Base-by-base conservation (phyloP, 2,888 invertebrate genomes). In the Acrobasis consociella region DNA sequence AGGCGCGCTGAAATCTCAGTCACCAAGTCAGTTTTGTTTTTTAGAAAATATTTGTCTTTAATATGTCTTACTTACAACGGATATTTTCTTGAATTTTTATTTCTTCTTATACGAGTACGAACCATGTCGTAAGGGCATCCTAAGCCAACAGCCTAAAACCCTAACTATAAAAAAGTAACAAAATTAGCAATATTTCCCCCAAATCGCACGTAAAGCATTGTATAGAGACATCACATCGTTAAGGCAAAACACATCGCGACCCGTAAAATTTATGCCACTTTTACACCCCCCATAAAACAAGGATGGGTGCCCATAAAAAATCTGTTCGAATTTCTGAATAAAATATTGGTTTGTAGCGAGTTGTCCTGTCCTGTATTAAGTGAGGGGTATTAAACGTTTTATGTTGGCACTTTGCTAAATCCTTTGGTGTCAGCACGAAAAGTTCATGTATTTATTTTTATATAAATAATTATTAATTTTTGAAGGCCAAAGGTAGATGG, bases 261-360 rank as follows among this genome's bases (percentile, higher is more conserved):
- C 51, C 60, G 52, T 60, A 59, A 59, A 59, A 60, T 60, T 60
- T 60, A 60, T 60, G n/a, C 60, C 50, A 51, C 51, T 60, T 60
- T 60, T 60, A 60, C 39, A 51, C 51, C 38, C 16, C 51, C 60
- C 60, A 60, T 60, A 60, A 60, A 60, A 60, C 17, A 9, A 3
- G 51, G 51, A 59, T 60, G 60, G 60, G 11, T 49, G 7, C 37
- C n/a, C 60, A 60, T 60, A 60, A 60, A 60, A 60, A 60, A 60
- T 60, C 60, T 60, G 60, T 60, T 60, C 51, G 51, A 13, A 60
- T 60, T 42, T 51, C 39, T 60, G 60, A 60, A 60, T 60, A 60
- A 60, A 60, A 60, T 60, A 60, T 60, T 17, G 60, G 60, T 60
- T 60, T 52, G 51, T 60, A 52, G 51, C 51, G 22, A 60, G 38